A percentile compares a stretch with the other conserved stretches of the same genome.
These are phyloP conservation scores for Fregata magnificens DNA, from an alignment of 2,113 vertebrate species.

Conservation along the genomic window DNA sequence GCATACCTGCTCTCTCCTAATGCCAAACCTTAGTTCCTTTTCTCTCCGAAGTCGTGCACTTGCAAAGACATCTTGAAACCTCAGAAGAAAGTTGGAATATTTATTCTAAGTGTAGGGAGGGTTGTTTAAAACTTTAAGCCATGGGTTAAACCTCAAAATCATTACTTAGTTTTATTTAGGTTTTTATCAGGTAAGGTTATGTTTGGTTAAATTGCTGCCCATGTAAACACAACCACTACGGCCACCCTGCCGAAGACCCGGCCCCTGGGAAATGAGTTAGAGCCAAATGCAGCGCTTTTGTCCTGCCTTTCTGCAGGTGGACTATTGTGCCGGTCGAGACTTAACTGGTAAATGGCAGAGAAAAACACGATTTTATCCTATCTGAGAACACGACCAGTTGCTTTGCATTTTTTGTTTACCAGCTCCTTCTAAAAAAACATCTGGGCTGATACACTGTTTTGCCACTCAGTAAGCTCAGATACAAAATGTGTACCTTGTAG, in stretches of 20 bases:
- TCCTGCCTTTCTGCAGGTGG: background rate
- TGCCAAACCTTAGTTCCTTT: background rate
- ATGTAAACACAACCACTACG: background rate
- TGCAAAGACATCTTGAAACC: background rate
- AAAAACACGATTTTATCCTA: background rate
- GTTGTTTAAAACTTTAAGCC: background rate
- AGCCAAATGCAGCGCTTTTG: fast-evolving
- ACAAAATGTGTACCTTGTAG: background rate
- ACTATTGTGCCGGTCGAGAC: fast-evolving
- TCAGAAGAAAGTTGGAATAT: background rate
- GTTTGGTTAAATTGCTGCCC: background rate
- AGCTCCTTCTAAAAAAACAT: background rate
- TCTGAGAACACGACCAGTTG: background rate
- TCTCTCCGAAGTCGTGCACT: fast-evolving
- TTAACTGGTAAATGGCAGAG: background rate
- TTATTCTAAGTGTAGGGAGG: background rate
- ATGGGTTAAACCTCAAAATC: background rate
- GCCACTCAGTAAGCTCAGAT: background rate
- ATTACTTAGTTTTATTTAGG: background rate
- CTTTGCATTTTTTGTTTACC: background rate
- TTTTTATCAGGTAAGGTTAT: background rate
- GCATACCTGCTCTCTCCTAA: background rate
- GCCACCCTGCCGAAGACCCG: background rate
- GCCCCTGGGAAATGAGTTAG: background rate
- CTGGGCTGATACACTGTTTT: background rate